phyloP scores from a whole-genome alignment of 2,888 invertebrate species.

The Alitta virens region DNA sequence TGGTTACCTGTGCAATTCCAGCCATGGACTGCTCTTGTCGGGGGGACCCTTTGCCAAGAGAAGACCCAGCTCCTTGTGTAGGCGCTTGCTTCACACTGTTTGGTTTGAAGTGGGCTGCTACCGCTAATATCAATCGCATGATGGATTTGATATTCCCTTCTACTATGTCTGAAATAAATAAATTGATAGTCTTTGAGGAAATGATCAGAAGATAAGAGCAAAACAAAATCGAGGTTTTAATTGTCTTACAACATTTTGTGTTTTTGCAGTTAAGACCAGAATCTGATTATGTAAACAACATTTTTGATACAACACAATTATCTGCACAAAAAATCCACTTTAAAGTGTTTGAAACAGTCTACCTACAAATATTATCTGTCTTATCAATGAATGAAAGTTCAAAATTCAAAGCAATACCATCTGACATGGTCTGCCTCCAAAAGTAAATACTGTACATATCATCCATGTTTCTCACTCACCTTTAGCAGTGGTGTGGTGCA shows the following conservation, averaged over 20 bases:
- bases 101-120: slow-evolving; percentile 60
- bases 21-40: slow-evolving; percentile 29
- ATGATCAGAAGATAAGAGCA: neutral
- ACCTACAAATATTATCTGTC: too few species aligned
- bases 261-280: too few species aligned
- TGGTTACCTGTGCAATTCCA: slow-evolving; percentile 42
- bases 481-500: slow-evolving; percentile 54
- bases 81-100: slow-evolving; percentile 42
- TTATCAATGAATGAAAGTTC: too few species aligned
- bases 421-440: too few species aligned
- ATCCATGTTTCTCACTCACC: too few species aligned
- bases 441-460: too few species aligned
- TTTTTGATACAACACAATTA: too few species aligned
- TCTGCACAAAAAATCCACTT: too few species aligned
- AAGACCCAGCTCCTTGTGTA: neutral
- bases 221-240: neutral
- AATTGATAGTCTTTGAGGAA: neutral
- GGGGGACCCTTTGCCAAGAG: slow-evolving; percentile 9
- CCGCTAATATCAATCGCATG: slow-evolving; percentile 58
- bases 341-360: too few species aligned
- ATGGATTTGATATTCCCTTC: slow-evolving; percentile 59
- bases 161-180: slow-evolving; percentile 50
- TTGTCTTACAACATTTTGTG: neutral
- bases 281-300: too few species aligned
- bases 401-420: too few species aligned